These are phyloP conservation scores for Gymnoscelis rufifasciata DNA, from an alignment of 2,888 invertebrate genomes.

Conservation along the genomic window DNA sequence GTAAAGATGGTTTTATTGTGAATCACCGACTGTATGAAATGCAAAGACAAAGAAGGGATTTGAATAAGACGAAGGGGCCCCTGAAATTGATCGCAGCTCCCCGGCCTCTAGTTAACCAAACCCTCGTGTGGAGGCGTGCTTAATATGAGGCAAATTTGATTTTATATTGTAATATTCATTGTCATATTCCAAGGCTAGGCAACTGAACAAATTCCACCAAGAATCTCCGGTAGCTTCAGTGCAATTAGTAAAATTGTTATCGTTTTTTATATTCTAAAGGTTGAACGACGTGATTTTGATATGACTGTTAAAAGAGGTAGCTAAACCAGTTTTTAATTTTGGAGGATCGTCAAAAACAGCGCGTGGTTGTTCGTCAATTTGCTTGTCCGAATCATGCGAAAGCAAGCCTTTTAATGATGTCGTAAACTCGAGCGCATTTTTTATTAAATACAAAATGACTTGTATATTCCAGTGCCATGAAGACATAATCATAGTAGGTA, in stretches of 20 bases:
- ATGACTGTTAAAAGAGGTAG: conserved; percentile 4
- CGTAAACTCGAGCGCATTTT: too few species aligned
- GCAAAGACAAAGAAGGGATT: conserved; percentile 74
- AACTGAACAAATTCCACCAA: too few species aligned
- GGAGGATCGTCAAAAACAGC: conserved; percentile 33
- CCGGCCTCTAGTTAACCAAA: conserved; percentile 70
- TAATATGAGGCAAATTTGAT: conserved; percentile 74
- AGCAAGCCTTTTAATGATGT: too few species aligned
- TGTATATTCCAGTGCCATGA: too few species aligned
- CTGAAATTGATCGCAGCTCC: conserved; percentile 76
- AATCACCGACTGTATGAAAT: conserved; percentile 68
- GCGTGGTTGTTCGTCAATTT: too few species aligned
- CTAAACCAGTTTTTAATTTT: conserved; percentile 35
- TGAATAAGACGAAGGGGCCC: conserved; percentile 68
- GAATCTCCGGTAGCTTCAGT: too few species aligned
- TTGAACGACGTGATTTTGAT: conserved; percentile 18
- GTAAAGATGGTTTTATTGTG: conserved; percentile 49
- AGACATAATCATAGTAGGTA: too few species aligned
- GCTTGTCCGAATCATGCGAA: too few species aligned
- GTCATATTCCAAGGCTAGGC: not conserved
- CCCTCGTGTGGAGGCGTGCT: conserved; percentile 55
- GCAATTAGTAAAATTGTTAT: too few species aligned
- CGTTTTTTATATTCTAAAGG: too few species aligned
- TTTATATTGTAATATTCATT: conserved; percentile 35
- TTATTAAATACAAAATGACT: too few species aligned